Evolutionary conservation across 2,113 vertebrate species (phyloP), one percentile per base, ranked within the genome.

Genomic region (Psammodynastes pulverulentus): DNA sequence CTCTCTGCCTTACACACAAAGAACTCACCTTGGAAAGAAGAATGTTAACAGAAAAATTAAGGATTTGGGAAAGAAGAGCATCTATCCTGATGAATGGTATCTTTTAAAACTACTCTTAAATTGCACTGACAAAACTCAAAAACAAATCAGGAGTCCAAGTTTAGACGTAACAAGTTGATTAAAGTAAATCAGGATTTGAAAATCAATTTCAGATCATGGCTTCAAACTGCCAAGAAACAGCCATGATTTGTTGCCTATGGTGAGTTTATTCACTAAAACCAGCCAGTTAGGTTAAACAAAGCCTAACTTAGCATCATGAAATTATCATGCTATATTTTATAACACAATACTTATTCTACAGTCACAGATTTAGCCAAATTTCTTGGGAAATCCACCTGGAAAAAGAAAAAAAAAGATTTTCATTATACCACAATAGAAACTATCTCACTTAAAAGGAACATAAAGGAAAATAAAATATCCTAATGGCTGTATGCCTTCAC

Each of bases 341-440:
- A 53, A 88, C 39, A 85, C 23, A 49, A 92, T 94, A 87, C 93
- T 97, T 97, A 99, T 95, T 99, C 99, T 96, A 99, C 99, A 0
- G 99, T 99, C 92, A 99, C 99, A 95, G 99, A 99, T 96, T 99
- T 99, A 97, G 99, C 99, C 97, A 99, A 96, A 95, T 99, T 99
- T 97, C 99, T 98, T 96, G 99, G 99, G 93, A 98, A 99, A 97
- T 99, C 99, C 94, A 99, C 99, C 99, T 99, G 93, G 91, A 98
- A 97, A 0, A 56, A 95, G 93, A 39, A 88, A 89, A 96, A 95
- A 9, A 49, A 84, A 95, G 45, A 8, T 56, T 72, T 86, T 97
- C 87, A 97, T 45, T 67, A 90, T 87, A 94, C 87, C 89, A 89
- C 17, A 3, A 93, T 90, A 67, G 21, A n/a, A 90, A 90, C 92